Evolutionary conservation across 2,113 vertebrate species (phyloP), one percentile per base, ranked within the genome.

Genomic region (Gopherus evgoodei): DNA sequence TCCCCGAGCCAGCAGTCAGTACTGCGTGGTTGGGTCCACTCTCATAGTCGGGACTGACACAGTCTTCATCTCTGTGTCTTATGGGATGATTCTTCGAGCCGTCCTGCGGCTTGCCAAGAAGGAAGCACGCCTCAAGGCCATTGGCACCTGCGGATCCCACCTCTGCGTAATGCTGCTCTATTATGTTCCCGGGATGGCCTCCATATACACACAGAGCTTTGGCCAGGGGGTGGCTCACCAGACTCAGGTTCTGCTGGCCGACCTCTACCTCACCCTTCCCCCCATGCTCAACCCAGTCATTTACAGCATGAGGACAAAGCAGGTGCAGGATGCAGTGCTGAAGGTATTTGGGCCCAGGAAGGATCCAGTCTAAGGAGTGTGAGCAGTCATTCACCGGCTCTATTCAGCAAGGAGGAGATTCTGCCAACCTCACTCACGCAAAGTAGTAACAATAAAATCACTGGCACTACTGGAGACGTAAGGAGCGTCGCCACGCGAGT

Each of bases 241-340:
- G 2, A 1, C 93, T n/a, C 96, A 96, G 7, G 95, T 97, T 78
- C 92, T 98, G 83, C 84, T 97, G 85, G 94, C 95, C 81, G 94
- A 94, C 62, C 54, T 94, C 49, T 83, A 8, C 22, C 56, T 24
- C 24, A 69, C 19, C 31, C n/a, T 75, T 24, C 38, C 69, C 1
- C 69, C 38, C 21, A 42, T 24, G 38, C 8, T 75, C 42, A 75
- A 42, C n/a, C 69, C 22, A 2, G 5, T 42, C 22, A 42, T 42
- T 75, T 75, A 75, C 38, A 42, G 69, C 69, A 75, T 25, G 38
- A 75, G 22, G 69, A 42, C 69, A 38, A 75, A 75, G 5, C 69
- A 75, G 69, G 22, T 42, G 31, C 38, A 38, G 69, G 21, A 75
- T 1, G 69, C 69, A 5, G n/a, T 21, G 19, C 69, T 75, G 19